A percentile compares a stretch with the other conserved stretches of the same genome.
These are phyloP conservation scores for Synanthedon andrenaeformis DNA, from an alignment of 2,888 invertebrate species.

Conservation along the genomic window DNA sequence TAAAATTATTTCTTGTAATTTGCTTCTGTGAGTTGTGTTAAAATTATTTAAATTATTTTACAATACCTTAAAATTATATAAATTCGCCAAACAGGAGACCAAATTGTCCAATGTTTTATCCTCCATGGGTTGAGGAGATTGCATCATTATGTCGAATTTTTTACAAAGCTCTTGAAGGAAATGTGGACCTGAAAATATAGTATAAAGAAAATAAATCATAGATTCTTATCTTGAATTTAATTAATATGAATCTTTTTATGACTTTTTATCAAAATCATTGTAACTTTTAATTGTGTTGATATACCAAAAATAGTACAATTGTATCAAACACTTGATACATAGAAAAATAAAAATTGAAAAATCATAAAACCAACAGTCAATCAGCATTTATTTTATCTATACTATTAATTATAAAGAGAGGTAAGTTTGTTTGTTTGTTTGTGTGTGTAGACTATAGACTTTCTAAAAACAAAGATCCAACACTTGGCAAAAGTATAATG, in stretches of 20 bases:
- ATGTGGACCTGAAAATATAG: constrained; percentile 73
- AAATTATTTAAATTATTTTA: background rate
- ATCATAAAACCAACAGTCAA: no score
- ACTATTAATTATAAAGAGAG: no score
- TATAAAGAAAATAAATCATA: background rate
- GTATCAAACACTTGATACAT: no score
- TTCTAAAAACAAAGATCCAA: no score
- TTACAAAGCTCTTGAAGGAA: constrained; percentile 82
- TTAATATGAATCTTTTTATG: no score
- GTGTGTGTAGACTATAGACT: no score
- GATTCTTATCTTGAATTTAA: constrained; percentile 1
- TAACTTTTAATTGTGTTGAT: background rate
- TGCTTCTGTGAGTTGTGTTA: no score
- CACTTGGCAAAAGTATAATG: no score
- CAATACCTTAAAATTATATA: constrained; percentile 90
- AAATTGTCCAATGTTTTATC: constrained; percentile 88
- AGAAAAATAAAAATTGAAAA: no score
- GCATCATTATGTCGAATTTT: constrained; percentile 73
- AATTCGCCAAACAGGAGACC: constrained; percentile 79
- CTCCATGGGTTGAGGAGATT: constrained; percentile 63
- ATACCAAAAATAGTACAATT: no score
- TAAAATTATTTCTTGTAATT: background rate
- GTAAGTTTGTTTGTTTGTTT: no score
- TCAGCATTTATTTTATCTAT: no score
- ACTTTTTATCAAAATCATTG: background rate